Base-by-base conservation (phyloP, 2,888 invertebrate genomes). In the Epiperipatus broadwayi region DNA sequence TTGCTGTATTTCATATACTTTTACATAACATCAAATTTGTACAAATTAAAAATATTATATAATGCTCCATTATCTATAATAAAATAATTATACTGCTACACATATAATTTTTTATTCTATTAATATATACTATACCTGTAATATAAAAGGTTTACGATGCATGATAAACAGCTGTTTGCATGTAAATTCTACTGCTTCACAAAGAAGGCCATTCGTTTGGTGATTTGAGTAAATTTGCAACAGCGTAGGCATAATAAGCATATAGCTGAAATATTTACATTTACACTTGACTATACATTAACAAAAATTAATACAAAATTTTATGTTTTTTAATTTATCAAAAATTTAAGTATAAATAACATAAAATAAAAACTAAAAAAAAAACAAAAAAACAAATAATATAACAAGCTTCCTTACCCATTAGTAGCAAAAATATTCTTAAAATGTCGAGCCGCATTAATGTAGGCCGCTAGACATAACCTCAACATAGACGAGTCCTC, bases 381-480 rank as follows among this genome's bases (percentile, higher is more conserved):
- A 22, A 10, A 35, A 15, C 5, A n/a, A 34, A 20, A 10, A 34
- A 8, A 34, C 7, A 34, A 21, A 21, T 8, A 15, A 30, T 14
- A 27, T 54, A n/a, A n/a, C n/a, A n/a, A n/a, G n/a, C n/a, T n/a
- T n/a, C n/a, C 65, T 50, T 60, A 78, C 70, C 93, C 93, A 55
- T 91, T 93, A 8, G 84, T 85, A 1, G 93, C 87, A 60, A 97
- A 97, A 45, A 97, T 87, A 55, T 91, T 93, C 63, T 93, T 95
- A 59, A 97, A 97, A 63, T 95, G 91, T 50, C 85, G 84, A 0
- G 87, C 85, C 1, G 89, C 91, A 58, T 95, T 95, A 43, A 99
- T 87, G 53, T 87, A 93, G 0, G 91, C 89, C 0, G 95, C 91
- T 61, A 91, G 80, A 16, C 93, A 91, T 56, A 85, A 84, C 54